Evolutionary conservation across 2,888 invertebrate species (phyloP), one percentile per base, ranked within the genome.

Genomic region (Colostygia pectinataria): DNA sequence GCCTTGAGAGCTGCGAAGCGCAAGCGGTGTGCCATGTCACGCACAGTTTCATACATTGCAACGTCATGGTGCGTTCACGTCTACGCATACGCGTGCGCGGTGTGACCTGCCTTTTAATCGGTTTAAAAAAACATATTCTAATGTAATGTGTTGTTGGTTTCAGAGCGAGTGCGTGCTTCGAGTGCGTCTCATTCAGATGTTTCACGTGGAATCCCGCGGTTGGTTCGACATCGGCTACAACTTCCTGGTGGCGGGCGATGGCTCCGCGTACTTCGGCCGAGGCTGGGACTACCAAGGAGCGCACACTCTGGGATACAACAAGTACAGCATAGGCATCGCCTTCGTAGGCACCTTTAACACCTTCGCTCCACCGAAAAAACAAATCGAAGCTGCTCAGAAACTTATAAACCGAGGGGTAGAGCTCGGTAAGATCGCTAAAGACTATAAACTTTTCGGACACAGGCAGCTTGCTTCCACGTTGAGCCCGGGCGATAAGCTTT

Each of bases 201-300:
- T 90, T 63, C 95, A 96, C 73, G 93, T 96, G 24, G 94, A 94
- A 43, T 87, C 89, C 0, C 69, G 72, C n/a, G 65, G 84, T 0
- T 94, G 93, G 91, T 90, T 54, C 28, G 96, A 96, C 68, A 95
- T 95, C 14, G 93, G 90, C 0, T 96, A 95, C 73, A 96, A 95
- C 70, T 97, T 95, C 62, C 78, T 96, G 1, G 92, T 96, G 1
- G 96, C 95, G 0, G 95, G 95, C 2, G 95, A 96, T 68, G 96
- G 95, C 0, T 90, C 92, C 5, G 93, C 93, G 0, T 96, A 95
- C 71, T 92, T 91, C 57, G 95, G 94, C 0, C 92, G 95, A 2
- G 94, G 95, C 0, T 96, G 96, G 96, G 92, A 93, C 57, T 77
- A 80, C 49, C 84, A 92, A 31, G 96, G 96, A 0, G 94, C 95